Base-by-base conservation (phyloP, 1,140 invertebrate genomes). In the Oscheius sp. region DNA sequence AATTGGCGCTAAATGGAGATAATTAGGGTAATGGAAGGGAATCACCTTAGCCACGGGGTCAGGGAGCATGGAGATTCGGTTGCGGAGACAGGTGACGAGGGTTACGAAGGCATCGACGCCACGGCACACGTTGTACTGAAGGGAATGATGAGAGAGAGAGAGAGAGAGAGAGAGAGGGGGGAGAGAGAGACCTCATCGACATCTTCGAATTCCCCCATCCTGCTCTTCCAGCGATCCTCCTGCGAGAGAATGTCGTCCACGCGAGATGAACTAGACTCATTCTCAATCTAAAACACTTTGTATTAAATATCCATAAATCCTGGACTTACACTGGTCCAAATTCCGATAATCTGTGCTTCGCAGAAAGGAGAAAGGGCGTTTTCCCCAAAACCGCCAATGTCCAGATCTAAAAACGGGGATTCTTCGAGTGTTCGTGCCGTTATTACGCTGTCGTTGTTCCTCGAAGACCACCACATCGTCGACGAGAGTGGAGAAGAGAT, bases 31-130 rank as follows among this genome's bases (percentile, higher is more conserved):
- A 23, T 15, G 7, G 23, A 55, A 23, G 23, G 28, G 7, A 7
- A 55, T 15, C 23, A 55, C 49, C 49, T 55, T 55, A 4, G 49
- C 15, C 7, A 13, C 15, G 49, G 15, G 10, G 64, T 71, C 67
- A 29, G 62, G 68, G 26, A 71, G 66, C 7, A 71, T 7, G 3
- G 29, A 4, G n/a, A 32, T 71, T 3, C 68, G 68, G 18, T 71
- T 28, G 7, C 31, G 32, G 26, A 71, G 34, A 15, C 36, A 28
- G 15, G 34, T 23, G 23, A 71, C 45, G 28, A 52, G 61, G 18
- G 23, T 34, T 29, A 71, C 28, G 38, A 71, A 71, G 13, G 65
- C 69, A 36, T 71, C 68, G 28, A 34, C 68, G 42, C 61, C 69
- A 4, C 69, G 23, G 32, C 45, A 36, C n/a, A 70, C 65, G 13